Evolutionary conservation across 2,888 invertebrate genomes (phyloP), one percentile per base, ranked within the genome.

Genomic region (Pseudanteris insignis): DNA sequence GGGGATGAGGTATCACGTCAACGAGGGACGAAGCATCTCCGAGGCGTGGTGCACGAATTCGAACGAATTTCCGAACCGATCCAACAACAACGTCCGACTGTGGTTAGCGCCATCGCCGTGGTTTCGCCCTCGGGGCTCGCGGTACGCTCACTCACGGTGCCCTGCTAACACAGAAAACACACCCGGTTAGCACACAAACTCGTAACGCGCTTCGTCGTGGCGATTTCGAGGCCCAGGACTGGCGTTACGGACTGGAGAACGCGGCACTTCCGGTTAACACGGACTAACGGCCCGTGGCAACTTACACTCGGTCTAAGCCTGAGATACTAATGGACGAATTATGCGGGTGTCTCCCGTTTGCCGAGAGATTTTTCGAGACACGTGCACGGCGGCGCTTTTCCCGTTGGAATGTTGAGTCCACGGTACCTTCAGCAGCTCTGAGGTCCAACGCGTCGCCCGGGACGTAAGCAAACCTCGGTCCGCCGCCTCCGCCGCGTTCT

Each of bases 401-500:
- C 75, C 83, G 85, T 84, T 86, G 86, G 86, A 86, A 86, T 86
- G 86, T 86, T 85, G 85, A 85, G 86, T 86, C 86, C 86, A 86
- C 86, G 84, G 84, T 85, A 84, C 84, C 85, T 85, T 83, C 82
- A 84, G 85, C 86, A 85, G 86, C 86, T 86, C 86, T 86, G 85
- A 78, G 69, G 71, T 71, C 70, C 68, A 66, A 69, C 63, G 68
- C 69, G 67, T 67, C 65, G 70, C 66, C 70, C 71, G 69, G 72
- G 70, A 70, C 69, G 70, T 66, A 71, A 69, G 68, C 72, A 73
- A 72, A 69, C 67, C 72, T 71, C 67, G 53, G 64, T 58, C 46
- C 55, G 61, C 67, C 62, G 60, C 68, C 66, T 63, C 66, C 66
- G 61, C 65, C 57, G 33, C 51, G 44, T 55, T 44, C 64, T 54